These are phyloP conservation scores for Hormaphis cornu DNA, from an alignment of 1,140 invertebrate species.

Conservation along the genomic window DNA sequence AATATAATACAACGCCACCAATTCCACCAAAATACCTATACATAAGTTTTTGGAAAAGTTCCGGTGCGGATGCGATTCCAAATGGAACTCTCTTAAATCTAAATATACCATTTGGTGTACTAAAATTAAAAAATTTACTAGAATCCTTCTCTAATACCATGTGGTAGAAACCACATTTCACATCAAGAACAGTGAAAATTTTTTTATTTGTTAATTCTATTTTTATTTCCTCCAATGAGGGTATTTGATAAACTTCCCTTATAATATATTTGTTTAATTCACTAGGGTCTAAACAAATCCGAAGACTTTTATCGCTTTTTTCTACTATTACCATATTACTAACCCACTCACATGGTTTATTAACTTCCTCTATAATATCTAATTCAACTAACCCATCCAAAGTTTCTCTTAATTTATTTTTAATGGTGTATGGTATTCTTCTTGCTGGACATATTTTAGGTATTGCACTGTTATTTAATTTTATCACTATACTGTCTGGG, in stretches of 20 bases:
- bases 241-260: background rate
- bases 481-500: background rate
- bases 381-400: background rate
- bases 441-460: background rate
- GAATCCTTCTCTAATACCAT: constrained; percentile 25
- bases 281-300: constrained; percentile 42
- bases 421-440: background rate
- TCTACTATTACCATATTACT: constrained; percentile 40
- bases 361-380: background rate
- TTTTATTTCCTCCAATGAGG: constrained; percentile 33
- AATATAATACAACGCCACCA: constrained; percentile 38
- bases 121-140: constrained; percentile 21
- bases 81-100: constrained; percentile 40
- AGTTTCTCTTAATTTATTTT: background rate
- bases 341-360: constrained; percentile 38
- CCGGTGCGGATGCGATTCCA: constrained; percentile 38
- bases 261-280: constrained; percentile 23
- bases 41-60: constrained; percentile 40
- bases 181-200: constrained; percentile 32
- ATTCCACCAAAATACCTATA: constrained; percentile 38
- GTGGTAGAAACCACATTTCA: constrained; percentile 36
- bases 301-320: constrained; percentile 39
- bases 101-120: constrained; percentile 39
- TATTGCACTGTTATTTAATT: background rate
- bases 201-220: constrained; percentile 29